Conservation (phyloP, 2,113 vertebrate species). For the Nettapus auritus region DNA sequence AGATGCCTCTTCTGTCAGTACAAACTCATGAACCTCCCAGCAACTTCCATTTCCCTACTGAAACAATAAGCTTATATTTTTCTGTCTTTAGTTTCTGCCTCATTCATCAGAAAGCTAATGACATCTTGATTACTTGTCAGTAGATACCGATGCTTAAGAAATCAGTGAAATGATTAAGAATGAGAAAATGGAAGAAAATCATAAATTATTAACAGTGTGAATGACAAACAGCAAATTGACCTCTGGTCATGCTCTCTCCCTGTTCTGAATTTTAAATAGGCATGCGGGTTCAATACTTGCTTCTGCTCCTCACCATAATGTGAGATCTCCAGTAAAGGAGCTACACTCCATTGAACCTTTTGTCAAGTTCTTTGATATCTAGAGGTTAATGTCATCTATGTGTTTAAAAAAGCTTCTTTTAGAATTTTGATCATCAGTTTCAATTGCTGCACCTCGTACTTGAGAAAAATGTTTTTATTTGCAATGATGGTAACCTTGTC, state of each 20-base stretch:
- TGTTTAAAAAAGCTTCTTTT: neutral
- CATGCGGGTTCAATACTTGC: neutral
- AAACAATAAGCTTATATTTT: neutral
- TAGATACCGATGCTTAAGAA: neutral
- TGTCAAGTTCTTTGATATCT: neutral
- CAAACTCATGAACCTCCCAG: neutral
- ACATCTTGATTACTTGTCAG: neutral
- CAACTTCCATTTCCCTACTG: neutral
- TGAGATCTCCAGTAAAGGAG: too few relatives aligned
- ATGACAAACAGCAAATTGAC: neutral
- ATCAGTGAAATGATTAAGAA: neutral
- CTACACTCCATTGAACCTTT: neutral
- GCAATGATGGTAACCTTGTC: neutral
- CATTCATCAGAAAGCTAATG: neutral
- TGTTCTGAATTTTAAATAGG: neutral
- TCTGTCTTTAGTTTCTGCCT: neutral
- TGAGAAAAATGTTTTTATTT: neutral
- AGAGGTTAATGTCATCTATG: neutral
- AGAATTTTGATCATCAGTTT: neutral
- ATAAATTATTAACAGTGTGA: neutral
- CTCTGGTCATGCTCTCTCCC: neutral
- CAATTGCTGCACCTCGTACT: neutral
- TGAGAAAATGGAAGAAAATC: neutral
- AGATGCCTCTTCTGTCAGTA: fast-evolving
- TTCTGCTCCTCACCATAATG: neutral